phyloP scores from a whole-genome alignment of 2,113 vertebrate species.

The Oriolus oriolus region DNA sequence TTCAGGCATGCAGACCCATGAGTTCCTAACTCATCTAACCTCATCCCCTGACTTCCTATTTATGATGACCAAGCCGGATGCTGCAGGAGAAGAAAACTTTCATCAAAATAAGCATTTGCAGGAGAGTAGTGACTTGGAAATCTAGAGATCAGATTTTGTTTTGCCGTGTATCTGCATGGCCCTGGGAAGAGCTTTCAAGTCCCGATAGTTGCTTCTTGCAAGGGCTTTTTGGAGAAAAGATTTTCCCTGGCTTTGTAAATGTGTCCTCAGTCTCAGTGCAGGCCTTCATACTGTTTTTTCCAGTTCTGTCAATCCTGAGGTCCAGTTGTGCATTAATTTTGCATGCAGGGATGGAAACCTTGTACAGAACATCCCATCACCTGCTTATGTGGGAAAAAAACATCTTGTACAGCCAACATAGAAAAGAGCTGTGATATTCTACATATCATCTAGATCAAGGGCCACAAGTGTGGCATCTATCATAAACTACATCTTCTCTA shows the following conservation, averaged over 20 bases:
- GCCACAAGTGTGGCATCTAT: not conserved
- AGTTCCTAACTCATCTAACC: too few species aligned
- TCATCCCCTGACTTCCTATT: not conserved
- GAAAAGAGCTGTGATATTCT: not conserved
- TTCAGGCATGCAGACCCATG: not conserved
- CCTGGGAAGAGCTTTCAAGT: not conserved
- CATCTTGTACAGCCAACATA: not conserved
- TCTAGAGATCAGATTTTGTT: not conserved
- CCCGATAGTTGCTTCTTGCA: not conserved
- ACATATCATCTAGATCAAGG: not conserved
- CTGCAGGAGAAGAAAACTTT: not conserved
- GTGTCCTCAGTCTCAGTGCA: not conserved
- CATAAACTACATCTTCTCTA: not conserved
- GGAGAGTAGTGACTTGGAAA: not conserved
- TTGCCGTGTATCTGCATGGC: rapidly evolving
- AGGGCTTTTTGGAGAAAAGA: not conserved
- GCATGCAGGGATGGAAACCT: rapidly evolving
- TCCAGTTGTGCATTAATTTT: not conserved
- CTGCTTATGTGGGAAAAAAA: not conserved
- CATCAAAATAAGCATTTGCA: not conserved
- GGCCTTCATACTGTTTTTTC: not conserved
- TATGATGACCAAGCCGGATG: not conserved
- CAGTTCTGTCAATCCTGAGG: not conserved
- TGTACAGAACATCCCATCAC: not conserved
- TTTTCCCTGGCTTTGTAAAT: not conserved